phyloP scores from a whole-genome alignment of 2,797 vertebrate genomes.

The Scarus forsteni region DNA sequence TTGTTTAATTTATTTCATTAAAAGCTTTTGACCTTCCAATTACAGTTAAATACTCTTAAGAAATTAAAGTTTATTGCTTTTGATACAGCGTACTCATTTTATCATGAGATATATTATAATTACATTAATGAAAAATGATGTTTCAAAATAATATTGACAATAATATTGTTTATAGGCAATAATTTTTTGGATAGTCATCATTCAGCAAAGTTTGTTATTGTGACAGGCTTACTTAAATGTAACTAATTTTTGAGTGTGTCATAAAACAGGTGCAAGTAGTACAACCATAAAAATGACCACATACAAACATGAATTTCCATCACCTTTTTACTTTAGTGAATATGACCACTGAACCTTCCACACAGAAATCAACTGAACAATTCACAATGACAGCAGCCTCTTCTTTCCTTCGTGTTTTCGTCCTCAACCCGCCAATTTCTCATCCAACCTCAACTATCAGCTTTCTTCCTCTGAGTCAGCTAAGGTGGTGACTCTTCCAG shows the following conservation, averaged over 20 bases:
- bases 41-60: too few species aligned
- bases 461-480: slow-evolving; percentile 69
- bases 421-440: slow-evolving; percentile 43
- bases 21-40: too few species aligned
- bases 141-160: too few species aligned
- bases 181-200: too few species aligned
- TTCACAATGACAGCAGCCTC: slow-evolving; percentile 38
- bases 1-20: too few species aligned
- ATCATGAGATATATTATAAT: too few species aligned
- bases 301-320: neutral
- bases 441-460: slow-evolving; percentile 64
- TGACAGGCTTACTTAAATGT: too few species aligned
- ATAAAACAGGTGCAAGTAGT: neutral
- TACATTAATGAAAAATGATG: too few species aligned
- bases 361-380: slow-evolving; percentile 33
- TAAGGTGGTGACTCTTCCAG: slow-evolving; percentile 61
- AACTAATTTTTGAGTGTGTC: neutral
- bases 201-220: too few species aligned
- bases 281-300: neutral
- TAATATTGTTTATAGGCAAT: too few species aligned
- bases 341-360: slow-evolving; percentile 20
- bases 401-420: slow-evolving; percentile 37
- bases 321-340: slow-evolving; percentile 36
- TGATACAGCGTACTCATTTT: too few species aligned
- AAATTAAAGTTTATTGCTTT: too few species aligned